phyloP scores from a whole-genome alignment of 2,888 invertebrate species.

The Drosophila meridionalis region DNA sequence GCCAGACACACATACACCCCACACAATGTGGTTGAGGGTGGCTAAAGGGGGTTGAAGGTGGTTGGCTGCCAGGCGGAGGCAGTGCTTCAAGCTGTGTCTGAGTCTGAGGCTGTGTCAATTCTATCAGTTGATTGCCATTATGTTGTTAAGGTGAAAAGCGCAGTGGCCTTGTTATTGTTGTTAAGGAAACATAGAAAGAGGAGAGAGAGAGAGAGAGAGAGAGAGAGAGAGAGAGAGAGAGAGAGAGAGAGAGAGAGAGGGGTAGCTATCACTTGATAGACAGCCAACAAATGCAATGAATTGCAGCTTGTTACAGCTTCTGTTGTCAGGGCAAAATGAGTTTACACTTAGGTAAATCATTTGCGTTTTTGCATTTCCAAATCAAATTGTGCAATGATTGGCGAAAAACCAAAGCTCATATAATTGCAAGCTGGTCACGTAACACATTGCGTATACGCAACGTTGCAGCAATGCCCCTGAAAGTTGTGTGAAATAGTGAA shows the following conservation, averaged over 20 bases:
- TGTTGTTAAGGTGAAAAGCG: slow-evolving; percentile 74
- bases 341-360: slow-evolving; percentile 76
- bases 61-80: background rate
- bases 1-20: background rate
- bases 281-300: slow-evolving; percentile 42
- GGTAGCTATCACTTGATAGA: background rate
- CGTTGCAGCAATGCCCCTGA: background rate
- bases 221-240: background rate
- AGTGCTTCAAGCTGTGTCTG: background rate
- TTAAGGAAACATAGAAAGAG: background rate
- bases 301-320: slow-evolving; percentile 49
- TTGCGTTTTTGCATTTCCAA: slow-evolving; percentile 60
- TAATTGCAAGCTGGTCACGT: slow-evolving; percentile 52
- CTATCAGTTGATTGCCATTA: slow-evolving; percentile 78
- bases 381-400: slow-evolving; percentile 40
- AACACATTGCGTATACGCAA: slow-evolving; percentile 68
- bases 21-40: slow-evolving; percentile 17
- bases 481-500: background rate
- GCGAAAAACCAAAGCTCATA: background rate
- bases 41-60: background rate
- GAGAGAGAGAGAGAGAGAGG: background rate
- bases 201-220: background rate
- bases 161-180: slow-evolving; percentile 43
- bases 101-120: slow-evolving; percentile 59
- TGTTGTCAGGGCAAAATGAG: slow-evolving; percentile 66